These are phyloP conservation scores for Ophthalmolycus amberensis DNA, from an alignment of 2,113 vertebrate species.

Conservation along the genomic window DNA sequence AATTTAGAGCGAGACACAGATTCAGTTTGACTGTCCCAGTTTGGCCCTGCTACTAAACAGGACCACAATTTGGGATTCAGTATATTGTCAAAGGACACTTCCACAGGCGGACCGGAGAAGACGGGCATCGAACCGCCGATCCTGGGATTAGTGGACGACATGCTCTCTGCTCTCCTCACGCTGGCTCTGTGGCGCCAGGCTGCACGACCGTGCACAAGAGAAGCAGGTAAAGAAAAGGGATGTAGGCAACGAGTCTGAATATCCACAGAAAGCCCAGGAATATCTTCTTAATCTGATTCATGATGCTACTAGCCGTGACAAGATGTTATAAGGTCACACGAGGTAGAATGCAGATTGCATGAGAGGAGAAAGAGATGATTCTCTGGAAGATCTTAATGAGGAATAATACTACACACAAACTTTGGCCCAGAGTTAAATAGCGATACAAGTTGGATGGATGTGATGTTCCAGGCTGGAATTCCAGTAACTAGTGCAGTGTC, in stretches of 20 bases:
- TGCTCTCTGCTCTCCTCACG: neutral
- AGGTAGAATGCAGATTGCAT: too few relatives aligned
- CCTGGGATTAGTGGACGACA: too few relatives aligned
- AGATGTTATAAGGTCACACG: too few relatives aligned
- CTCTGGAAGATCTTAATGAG: too few relatives aligned
- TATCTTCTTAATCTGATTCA: too few relatives aligned
- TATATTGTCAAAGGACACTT: neutral
- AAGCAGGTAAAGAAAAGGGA: neutral
- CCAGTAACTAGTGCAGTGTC: neutral
- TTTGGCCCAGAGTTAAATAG: too few relatives aligned
- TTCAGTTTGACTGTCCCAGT: neutral
- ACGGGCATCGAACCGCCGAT: too few relatives aligned
- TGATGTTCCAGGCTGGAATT: neutral
- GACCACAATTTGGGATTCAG: neutral
- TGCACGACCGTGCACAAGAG: neutral
- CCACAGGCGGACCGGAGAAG: neutral
- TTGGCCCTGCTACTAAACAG: neutral
- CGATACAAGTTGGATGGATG: neutral
- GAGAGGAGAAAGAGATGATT: too few relatives aligned
- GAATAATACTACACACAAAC: too few relatives aligned
- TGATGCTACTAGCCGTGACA: too few relatives aligned
- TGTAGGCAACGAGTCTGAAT: neutral
- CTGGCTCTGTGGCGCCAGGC: neutral
- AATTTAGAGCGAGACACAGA: neutral
- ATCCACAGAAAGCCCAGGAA: too few relatives aligned